Evolutionary conservation across 1,140 invertebrate species (phyloP).

Genomic region (Polypedilum vanderplanki): DNA sequence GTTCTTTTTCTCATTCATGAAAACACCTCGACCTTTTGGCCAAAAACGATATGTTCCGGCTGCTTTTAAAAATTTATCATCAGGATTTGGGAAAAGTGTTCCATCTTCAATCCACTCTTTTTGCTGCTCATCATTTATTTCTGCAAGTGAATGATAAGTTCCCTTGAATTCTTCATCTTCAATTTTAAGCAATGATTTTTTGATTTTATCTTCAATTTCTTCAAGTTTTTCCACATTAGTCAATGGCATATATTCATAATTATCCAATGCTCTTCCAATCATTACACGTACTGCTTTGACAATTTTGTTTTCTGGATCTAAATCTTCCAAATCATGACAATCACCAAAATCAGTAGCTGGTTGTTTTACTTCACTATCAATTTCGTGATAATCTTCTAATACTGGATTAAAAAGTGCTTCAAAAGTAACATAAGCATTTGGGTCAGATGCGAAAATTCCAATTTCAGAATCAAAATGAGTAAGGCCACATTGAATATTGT

Average conservation of each 20-base stretch:
- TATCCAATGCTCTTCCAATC: conserved; percentile 59
- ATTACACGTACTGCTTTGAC: conserved; percentile 69
- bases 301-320: conserved; percentile 63
- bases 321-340: conserved; percentile 55
- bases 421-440: conserved; percentile 62
- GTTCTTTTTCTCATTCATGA: conserved; percentile 59
- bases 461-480: conserved; percentile 55
- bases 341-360: conserved; percentile 59
- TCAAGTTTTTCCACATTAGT: conserved; percentile 59
- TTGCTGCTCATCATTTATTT: conserved; percentile 60
- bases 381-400: conserved; percentile 67
- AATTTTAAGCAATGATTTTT: conserved; percentile 46
- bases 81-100: conserved; percentile 68
- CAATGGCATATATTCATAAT: conserved; percentile 72
- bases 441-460: conserved; percentile 67
- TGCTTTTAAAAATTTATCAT: conserved; percentile 59
- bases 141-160: conserved; percentile 60
- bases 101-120: conserved; percentile 68
- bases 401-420: conserved; percentile 64
- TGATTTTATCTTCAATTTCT: background rate
- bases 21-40: conserved; percentile 66
- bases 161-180: conserved; percentile 55
- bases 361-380: conserved; percentile 52
- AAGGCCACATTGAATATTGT: conserved; percentile 61
- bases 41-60: conserved; percentile 70